Evolutionary conservation across 2,113 vertebrate species (phyloP).

Genomic region (Peromyscus leucopus): DNA sequence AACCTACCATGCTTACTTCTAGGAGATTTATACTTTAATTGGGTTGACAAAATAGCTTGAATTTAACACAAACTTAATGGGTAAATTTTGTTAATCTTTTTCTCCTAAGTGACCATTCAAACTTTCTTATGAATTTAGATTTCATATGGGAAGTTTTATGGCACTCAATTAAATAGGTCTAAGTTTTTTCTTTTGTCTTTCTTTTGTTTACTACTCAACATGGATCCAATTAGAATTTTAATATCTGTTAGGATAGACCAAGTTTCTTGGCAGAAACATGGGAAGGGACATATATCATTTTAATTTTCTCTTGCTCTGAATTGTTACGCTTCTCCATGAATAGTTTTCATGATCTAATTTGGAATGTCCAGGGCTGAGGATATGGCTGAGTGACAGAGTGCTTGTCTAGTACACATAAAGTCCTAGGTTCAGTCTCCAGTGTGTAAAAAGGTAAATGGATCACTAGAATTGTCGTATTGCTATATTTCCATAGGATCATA

Average conservation of each 20-base stretch:
- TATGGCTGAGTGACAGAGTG: neutral
- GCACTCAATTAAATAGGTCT: neutral
- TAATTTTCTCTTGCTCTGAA: constrained; percentile 38
- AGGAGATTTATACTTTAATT: constrained; percentile 13
- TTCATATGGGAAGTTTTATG: neutral
- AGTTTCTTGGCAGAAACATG: neutral
- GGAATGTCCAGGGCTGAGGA: neutral
- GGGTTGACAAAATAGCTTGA: constrained; percentile 18
- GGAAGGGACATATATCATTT: neutral
- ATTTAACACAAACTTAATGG: constrained; percentile 41
- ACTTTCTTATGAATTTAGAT: constrained; percentile 25
- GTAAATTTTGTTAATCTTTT: constrained; percentile 49
- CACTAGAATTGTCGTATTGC: neutral
- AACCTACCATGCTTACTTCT: neutral
- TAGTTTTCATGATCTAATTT: constrained; percentile 30
- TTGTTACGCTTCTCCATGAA: neutral
- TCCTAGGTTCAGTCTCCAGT: neutral
- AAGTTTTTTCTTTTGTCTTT: neutral
- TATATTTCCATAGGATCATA: neutral
- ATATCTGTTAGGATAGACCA: neutral
- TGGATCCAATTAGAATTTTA: constrained; percentile 33
- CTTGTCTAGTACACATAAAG: neutral
- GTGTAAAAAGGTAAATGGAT: neutral
- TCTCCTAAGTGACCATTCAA: neutral
- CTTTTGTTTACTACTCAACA: constrained; percentile 44